Base-by-base conservation (phyloP, 2,797 vertebrate species). In the Cirrhinus molitorella region DNA sequence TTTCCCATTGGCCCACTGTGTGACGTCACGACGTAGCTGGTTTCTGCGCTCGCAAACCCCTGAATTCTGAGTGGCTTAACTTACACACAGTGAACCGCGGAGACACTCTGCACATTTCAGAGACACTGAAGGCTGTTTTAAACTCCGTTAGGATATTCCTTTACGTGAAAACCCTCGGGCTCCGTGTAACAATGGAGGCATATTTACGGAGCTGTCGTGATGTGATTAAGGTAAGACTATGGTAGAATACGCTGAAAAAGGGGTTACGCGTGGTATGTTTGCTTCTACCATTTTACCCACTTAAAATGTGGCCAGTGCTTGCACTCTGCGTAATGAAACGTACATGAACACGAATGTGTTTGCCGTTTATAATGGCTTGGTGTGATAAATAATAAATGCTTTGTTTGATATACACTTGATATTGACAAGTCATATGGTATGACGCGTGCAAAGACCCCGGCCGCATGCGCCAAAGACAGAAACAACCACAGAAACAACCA, bases 171-270 rank as follows among this genome's bases (percentile, higher is more conserved):
- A 34, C 67, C 14, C 19, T 59, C 31, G 57, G 63, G 28, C 76
- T 86, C 61, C 85, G 80, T 45, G 78, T 76, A 72, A 84, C 49
- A 70, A 89, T 89, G 89, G 89, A 89, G 76, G 51, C 85, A 1
- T 88, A 86, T 86, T 85, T 89, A 80, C 86, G 83, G 83, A 87
- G 89, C 78, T 92, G 93, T 87, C 83, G 66, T 37, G 73, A 84
- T 17, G 85, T 85, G 67, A 68, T 91, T 28, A 81, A 92, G 94
- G 94, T 94, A 93, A 83, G 79, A 37, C 34, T 40, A 37, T 74
- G 43, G 31, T 37, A 23, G 49, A 8, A 8, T n/a, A 28, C 17
- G 76, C 43, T 66, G 10, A 9, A 47, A 61, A 8, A 61, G 16
- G 5, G 31, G 43, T 76, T 53, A 19, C 59, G 66, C 79, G 65